phyloP scores from a whole-genome alignment of 2,113 vertebrate species.

The Rhinopomastus cyanomelas region DNA sequence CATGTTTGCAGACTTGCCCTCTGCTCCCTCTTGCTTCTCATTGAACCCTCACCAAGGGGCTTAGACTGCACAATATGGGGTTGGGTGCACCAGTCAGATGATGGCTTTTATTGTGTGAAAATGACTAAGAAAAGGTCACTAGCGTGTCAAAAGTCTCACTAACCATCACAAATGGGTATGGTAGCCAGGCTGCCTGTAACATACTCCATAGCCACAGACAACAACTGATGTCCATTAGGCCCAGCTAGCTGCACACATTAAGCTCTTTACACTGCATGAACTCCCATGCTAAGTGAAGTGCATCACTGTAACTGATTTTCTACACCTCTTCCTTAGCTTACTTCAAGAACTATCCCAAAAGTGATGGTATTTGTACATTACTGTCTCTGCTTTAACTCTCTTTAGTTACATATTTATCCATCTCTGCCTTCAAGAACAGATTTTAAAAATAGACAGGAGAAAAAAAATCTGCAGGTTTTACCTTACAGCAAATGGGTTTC shows the following conservation, averaged over 20 bases:
- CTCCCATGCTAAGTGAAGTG: conserved; percentile 59
- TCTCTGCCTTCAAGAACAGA: background rate
- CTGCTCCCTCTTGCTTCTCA: background rate
- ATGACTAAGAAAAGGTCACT: conserved; percentile 17
- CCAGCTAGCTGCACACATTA: conserved; percentile 56
- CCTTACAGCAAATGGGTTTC: background rate
- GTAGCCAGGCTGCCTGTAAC: conserved; percentile 32
- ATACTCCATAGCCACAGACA: conserved; percentile 44
- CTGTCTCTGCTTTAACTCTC: background rate
- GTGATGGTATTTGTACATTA: conserved; percentile 27
- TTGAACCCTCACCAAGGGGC: background rate
- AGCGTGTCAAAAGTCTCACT: background rate
- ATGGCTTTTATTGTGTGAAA: background rate
- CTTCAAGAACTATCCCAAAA: background rate
- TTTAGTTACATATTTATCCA: conserved; percentile 5
- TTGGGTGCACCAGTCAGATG: background rate
- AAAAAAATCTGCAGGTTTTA: background rate
- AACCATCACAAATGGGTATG: background rate
- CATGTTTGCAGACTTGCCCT: background rate
- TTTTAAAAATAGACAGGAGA: background rate
- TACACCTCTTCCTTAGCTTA: background rate
- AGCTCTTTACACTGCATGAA: conserved; percentile 68
- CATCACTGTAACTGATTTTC: conserved; percentile 44
- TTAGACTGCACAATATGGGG: background rate
- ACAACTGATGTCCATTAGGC: conserved; percentile 58